Base-by-base conservation (phyloP, 2,113 vertebrate species). In the Reinhardtius hippoglossoides region DNA sequence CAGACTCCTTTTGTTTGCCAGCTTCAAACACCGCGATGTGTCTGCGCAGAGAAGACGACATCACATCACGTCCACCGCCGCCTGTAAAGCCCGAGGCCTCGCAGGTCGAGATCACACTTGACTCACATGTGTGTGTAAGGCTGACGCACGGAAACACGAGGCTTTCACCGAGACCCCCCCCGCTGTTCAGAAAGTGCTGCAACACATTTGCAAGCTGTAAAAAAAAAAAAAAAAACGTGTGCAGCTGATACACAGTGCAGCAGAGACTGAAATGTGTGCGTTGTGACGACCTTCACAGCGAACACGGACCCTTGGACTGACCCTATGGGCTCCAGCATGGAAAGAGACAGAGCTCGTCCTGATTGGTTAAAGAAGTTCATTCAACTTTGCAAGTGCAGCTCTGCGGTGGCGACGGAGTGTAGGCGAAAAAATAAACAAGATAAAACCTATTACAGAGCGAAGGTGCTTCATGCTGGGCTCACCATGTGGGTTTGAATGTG, bases 301-400 rank as follows among this genome's bases (percentile, higher is more conserved):
- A 42, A 83, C 74, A 67, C 20, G 60, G 71, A 64, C 68, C 50
- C 48, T 54, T 24, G 44, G 4, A 8, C 50, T n/a, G 20, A n/a
- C 50, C 8, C 23, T 55, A 4, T 20, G 31, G 16, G 10, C 63
- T 24, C 48, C 48, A 31, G 24, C 68, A 56, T 15, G 64, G 75
- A 79, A 55, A 24, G 12, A 4, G 1, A 52, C 46, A 20, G 37
- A 31, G 58, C 46, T 67, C 18, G 9, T 71, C 20, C 54, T 74
- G 61, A 82, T 44, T 71, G 80, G 75, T 69, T 67, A 7, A 64
- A 46, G 23, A 61, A 64, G 40, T 10, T 14, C 18, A 54, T 76
- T 48, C 54, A 71, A 48, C 79, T 81, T 68, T 86, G 15, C 63
- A 66, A n/a, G 48, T 48, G 72, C 56, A 35, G 68, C 69, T 78